phyloP scores from a whole-genome alignment of 1,140 invertebrate species.

The Metaphire vulgaris region DNA sequence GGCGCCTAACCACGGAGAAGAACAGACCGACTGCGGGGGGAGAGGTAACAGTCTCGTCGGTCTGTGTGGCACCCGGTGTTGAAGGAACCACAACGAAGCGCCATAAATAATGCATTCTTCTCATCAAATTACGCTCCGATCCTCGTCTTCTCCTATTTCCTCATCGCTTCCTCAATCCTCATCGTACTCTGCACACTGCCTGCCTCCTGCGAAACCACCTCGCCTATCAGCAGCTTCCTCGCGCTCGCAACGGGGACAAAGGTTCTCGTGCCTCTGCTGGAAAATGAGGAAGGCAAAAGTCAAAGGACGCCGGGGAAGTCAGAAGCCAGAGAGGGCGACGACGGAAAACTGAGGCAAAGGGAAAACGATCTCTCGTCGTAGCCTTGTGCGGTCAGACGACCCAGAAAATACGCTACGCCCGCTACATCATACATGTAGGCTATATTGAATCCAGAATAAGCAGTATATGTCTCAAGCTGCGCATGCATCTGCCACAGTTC shows the following conservation, averaged over 20 bases:
- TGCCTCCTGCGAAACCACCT: no score
- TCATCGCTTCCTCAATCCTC: background rate
- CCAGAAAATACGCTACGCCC: background rate
- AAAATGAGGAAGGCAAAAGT: no score
- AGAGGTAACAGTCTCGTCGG: no score
- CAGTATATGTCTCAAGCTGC: background rate
- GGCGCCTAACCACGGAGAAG: no score
- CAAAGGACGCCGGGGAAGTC: background rate
- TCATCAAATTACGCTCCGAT: background rate
- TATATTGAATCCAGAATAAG: background rate
- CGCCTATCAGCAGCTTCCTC: no score
- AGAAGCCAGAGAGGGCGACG: background rate
- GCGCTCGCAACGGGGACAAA: no score
- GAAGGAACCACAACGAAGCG: background rate
- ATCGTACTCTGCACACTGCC: no score
- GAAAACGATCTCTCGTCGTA: background rate
- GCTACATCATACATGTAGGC: no score
- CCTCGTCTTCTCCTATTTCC: background rate
- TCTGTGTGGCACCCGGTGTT: background rate
- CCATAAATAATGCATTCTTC: slow-evolving; percentile 3
- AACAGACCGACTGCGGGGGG: no score
- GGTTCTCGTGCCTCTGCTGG: background rate
- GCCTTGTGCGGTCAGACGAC: no score
- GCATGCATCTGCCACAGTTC: background rate
- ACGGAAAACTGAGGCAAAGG: background rate